Base-by-base conservation (phyloP, 2,888 invertebrate species). In the Scaptodrosophila latifasciaeformis region DNA sequence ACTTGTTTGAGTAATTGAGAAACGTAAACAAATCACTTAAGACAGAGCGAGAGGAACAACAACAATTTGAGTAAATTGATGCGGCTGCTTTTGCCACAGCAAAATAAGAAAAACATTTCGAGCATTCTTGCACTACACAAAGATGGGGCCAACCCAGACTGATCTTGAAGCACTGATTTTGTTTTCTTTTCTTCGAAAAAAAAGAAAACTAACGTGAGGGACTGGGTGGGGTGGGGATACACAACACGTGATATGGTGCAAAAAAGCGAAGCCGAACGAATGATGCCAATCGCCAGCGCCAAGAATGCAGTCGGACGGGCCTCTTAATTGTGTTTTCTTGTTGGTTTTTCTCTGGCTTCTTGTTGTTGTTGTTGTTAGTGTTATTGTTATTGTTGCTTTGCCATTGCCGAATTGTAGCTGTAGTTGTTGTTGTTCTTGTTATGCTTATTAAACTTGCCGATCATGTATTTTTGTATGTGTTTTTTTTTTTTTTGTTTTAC, bases 261-360 rank as follows among this genome's bases (percentile, higher is more conserved):
- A 24, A 24, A 24, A 24, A 24, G 24, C 3, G 24, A 24, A 15
- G 37, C 37, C 37, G 17, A 37, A 3, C 37, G 37, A 37, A 17
- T 17, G 17, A 17, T 37, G 37, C 17, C 37, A 17, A 24, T 24
- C 3, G 7, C 48, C 18, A 18, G 2, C 30, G 42, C 35, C 44
- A 67, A 66, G 70, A 75, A 74, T 74, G 72, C 75, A 72, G 72
- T 75, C 59, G 72, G 72, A 72, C 72, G 72, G 68, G 72, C 72
- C 72, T 62, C 75, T 68, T 60, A 34, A 10, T 34, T 34, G 34
- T 15, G n/a, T n/a, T n/a, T n/a, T n/a, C n/a, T n/a, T n/a, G n/a
- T n/a, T n/a, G n/a, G n/a, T n/a, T n/a, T 17, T 29, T 6, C 42
- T 27, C 2, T 5, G 4, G 12, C 30, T 53, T 43, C 49, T 27